Evolutionary conservation across 2,888 invertebrate genomes (phyloP).

Genomic region (Drosophila anceps): DNA sequence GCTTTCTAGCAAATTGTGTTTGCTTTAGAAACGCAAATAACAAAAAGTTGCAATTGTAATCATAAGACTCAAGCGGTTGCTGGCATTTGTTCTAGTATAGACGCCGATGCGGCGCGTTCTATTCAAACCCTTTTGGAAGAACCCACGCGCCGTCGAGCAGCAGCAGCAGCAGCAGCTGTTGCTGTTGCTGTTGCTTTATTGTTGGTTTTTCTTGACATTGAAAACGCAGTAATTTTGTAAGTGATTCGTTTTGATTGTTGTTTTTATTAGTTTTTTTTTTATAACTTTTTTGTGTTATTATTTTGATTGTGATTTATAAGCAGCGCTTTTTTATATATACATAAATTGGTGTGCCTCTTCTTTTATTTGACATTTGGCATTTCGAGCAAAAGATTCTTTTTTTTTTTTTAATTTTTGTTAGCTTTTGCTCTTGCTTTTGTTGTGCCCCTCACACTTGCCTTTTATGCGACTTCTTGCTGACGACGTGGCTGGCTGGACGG

Average conservation of each 20-base stretch:
- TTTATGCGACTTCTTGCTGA: constrained; percentile 63
- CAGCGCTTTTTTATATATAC: constrained; percentile 17
- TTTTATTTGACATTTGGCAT: constrained; percentile 51
- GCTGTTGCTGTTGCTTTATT: constrained; percentile 32
- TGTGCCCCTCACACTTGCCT: constrained; percentile 65
- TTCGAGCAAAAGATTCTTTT: constrained; percentile 41
- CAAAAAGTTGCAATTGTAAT: constrained; percentile 24
- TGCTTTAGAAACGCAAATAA: constrained; percentile 43
- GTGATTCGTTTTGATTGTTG: constrained; percentile 34
- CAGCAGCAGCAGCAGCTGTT: constrained; percentile 10
- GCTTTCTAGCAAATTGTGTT: constrained; percentile 24
- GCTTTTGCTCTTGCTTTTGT: constrained; percentile 31
- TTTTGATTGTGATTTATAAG: constrained; percentile 38
- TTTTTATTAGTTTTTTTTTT: constrained; percentile 8
- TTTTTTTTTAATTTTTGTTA: constrained; percentile 9
- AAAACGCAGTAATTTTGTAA: constrained; percentile 50
- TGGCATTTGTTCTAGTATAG: constrained; percentile 38
- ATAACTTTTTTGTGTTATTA: constrained; percentile 12
- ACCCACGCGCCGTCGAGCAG: constrained; percentile 58
- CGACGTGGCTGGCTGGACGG: constrained; percentile 64
- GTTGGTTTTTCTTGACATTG: constrained; percentile 57
- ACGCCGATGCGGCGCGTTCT: constrained; percentile 13
- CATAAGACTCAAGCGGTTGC: constrained; percentile 61
- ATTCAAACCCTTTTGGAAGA: constrained; percentile 54
- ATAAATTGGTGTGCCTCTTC: constrained; percentile 7